Percentiles rank a stretch among this genome's conserved stretches.
These are phyloP conservation scores for Cyanoderma ruficeps DNA, from an alignment of 2,113 vertebrate genomes.

Conservation along the genomic window DNA sequence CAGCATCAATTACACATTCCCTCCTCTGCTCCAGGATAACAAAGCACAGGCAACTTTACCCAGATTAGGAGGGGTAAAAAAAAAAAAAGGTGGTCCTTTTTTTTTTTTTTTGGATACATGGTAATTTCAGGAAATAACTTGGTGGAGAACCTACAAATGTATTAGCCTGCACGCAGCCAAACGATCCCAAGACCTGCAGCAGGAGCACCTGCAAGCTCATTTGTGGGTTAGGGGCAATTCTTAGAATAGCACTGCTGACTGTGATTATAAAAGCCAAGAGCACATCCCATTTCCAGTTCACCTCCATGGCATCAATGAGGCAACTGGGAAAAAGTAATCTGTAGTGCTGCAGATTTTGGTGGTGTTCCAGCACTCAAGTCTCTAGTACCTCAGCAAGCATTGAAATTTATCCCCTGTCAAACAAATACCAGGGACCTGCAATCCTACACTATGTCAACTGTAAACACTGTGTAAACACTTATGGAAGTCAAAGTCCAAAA, in stretches of 20 bases:
- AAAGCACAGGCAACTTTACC: background rate
- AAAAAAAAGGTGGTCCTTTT: background rate
- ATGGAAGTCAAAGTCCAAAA: background rate
- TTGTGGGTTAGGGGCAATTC: background rate
- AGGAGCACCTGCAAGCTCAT: background rate
- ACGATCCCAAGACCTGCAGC: background rate
- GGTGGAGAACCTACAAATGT: background rate
- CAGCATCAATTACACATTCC: background rate
- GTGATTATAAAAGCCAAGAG: background rate
- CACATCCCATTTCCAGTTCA: background rate
- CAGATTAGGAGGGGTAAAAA: background rate
- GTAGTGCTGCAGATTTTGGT: background rate
- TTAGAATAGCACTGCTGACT: background rate
- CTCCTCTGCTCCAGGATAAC: background rate
- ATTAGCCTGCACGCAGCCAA: background rate
- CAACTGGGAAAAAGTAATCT: background rate
- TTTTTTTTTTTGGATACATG: background rate
- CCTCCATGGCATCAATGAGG: background rate
- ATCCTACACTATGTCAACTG: background rate
- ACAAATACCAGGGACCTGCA: background rate
- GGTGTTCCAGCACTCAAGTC: background rate
- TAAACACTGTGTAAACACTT: background rate
- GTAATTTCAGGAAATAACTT: background rate
- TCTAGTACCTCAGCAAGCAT: background rate
- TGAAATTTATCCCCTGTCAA: background rate